Evolutionary conservation across 2,888 invertebrate species (phyloP).

Genomic region (Thysanoteuthis rhombus): DNA sequence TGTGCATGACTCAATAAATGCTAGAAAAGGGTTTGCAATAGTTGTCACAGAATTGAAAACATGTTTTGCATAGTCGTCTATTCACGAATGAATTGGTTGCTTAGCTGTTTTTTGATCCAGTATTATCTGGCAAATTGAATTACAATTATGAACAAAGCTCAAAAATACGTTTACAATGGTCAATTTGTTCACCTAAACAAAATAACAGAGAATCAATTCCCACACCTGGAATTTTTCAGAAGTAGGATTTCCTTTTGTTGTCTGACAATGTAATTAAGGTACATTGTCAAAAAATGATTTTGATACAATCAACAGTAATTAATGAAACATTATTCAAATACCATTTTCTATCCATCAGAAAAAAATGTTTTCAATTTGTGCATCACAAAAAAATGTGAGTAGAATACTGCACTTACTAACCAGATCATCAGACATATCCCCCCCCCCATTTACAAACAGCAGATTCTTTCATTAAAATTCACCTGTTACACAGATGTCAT

Average conservation of each 20-base stretch:
- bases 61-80: not conserved
- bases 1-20: not conserved
- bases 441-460: not conserved
- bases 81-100: not conserved
- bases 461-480: not conserved
- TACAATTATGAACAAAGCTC: not conserved
- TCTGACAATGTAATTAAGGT: constrained; percentile 12
- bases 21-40: not conserved
- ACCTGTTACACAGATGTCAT: not conserved
- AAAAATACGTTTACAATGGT: not conserved
- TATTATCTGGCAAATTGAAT: not conserved
- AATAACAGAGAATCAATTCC: not conserved
- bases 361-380: not conserved
- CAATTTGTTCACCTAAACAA: constrained; percentile 12
- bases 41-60: not conserved
- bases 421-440: not conserved
- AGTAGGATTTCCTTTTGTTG: not conserved
- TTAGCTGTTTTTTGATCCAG: not conserved
- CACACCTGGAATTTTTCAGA: not conserved
- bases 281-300: not conserved
- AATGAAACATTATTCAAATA: not conserved
- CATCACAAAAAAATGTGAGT: not conserved
- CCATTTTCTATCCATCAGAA: not conserved
- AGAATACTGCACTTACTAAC: not conserved
- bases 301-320: not conserved